Evolutionary conservation across 1,140 invertebrate genomes (phyloP).

Genomic region (Drosophila aff.): DNA sequence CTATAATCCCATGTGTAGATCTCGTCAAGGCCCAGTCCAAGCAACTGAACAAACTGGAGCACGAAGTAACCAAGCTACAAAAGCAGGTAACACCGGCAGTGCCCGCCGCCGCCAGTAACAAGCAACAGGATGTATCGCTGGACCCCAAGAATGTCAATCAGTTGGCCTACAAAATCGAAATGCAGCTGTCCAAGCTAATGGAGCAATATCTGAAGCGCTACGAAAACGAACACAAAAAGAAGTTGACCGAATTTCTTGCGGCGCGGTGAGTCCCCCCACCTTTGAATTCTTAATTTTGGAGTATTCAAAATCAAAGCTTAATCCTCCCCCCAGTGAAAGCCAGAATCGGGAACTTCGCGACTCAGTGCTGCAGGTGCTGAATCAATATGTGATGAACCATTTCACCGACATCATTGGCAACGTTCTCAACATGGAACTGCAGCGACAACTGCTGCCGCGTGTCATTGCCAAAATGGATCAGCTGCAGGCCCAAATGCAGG

Average conservation of each 20-base stretch:
- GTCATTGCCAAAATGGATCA: slow-evolving; percentile 88
- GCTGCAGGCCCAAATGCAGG: slow-evolving; percentile 89
- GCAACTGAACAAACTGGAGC: slow-evolving; percentile 73
- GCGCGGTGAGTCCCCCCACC: slow-evolving; percentile 46
- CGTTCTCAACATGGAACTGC: slow-evolving; percentile 85
- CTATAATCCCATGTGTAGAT: slow-evolving; percentile 30
- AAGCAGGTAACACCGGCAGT: slow-evolving; percentile 22
- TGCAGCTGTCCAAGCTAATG: slow-evolving; percentile 81
- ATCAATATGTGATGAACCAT: slow-evolving; percentile 85
- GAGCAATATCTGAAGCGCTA: slow-evolving; percentile 84
- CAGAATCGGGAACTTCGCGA: slow-evolving; percentile 86
- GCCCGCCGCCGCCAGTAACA: slow-evolving; percentile 7
- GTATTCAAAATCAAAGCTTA: neutral
- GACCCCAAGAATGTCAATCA: slow-evolving; percentile 70
- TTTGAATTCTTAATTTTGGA: neutral
- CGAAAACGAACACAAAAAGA: slow-evolving; percentile 85
- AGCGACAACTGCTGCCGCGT: slow-evolving; percentile 86
- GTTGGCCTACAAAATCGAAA: slow-evolving; percentile 79
- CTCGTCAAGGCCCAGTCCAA: slow-evolving; percentile 69
- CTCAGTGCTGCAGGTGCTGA: slow-evolving; percentile 83
- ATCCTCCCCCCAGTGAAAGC: slow-evolving; percentile 49
- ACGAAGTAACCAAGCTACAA: slow-evolving; percentile 66
- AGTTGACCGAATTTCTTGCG: slow-evolving; percentile 67
- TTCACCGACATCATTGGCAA: slow-evolving; percentile 85
- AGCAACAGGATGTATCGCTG: slow-evolving; percentile 33